Evolutionary conservation across 2,888 invertebrate genomes (phyloP), one percentile per base, ranked within the genome.

Genomic region (Strigamia transsilvanica): DNA sequence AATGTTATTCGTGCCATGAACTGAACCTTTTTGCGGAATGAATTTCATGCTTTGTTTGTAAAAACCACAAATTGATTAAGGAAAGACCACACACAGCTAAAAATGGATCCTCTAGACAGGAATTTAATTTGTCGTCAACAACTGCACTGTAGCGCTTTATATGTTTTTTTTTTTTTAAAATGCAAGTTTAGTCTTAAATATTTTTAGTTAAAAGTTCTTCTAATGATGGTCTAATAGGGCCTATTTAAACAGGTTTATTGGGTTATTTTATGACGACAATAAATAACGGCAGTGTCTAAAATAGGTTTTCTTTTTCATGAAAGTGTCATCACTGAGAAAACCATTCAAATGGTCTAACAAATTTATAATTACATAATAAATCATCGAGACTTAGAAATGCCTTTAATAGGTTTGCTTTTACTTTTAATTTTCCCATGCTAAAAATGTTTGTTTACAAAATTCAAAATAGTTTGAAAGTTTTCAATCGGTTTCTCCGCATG

Each of bases 261-360:
- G 51, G n/a, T 51, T n/a, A 51, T 51, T 51, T 51, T 51, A 51
- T 51, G 51, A n/a, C 51, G 15, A 3, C n/a, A 15, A 51, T 51
- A 51, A 51, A 51, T n/a, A 51, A 51, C 51, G 4, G 51, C 51
- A 51, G 51, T 46, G 46, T 51, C 51, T n/a, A 51, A 51, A 51
- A 51, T 51, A 51, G 51, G n/a, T n/a, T 51, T 51, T 51, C 46
- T 46, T 46, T 51, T 51, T 51, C 51, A 51, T 51, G 15, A 51
- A 51, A 51, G 18, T 51, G 51, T 51, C 51, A 51, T n/a, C 51
- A 51, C 51, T 3, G 3, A n/a, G n/a, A 51, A n/a, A 51, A 51
- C 18, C 6, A 15, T 51, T 51, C 15, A 51, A 51, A 51, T 51
- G 51, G 15, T 51, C 15, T 51, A 51, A 51, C n/a, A 42, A 51